Percentiles rank a stretch among this genome's conserved stretches.
These are phyloP conservation scores for Acrossocheilus wenchowensis DNA, from an alignment of 2,797 vertebrate genomes.

Conservation along the genomic window DNA sequence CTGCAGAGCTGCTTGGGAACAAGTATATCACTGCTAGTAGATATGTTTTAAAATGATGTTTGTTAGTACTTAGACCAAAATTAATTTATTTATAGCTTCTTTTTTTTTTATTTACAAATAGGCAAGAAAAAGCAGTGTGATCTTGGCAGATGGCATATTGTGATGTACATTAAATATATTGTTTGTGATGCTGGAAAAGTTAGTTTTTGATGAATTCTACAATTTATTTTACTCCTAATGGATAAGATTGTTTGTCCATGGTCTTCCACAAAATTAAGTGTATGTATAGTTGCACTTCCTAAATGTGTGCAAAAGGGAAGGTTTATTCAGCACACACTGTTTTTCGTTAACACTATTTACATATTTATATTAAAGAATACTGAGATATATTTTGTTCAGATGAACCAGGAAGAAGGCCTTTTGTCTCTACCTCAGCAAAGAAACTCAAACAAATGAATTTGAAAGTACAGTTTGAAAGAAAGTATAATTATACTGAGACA, in stretches of 20 bases:
- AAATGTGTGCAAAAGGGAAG: background rate
- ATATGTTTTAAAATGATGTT: background rate
- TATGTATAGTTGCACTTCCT: background rate
- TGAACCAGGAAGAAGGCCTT: background rate
- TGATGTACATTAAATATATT: background rate
- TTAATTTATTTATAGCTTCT: background rate
- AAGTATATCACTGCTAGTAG: background rate
- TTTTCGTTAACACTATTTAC: background rate
- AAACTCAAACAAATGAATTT: background rate
- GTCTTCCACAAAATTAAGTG: constrained; percentile 15
- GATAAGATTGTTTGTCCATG: background rate
- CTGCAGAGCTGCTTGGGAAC: background rate
- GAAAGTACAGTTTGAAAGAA: background rate
- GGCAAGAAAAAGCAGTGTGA: background rate
- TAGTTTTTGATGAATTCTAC: background rate
- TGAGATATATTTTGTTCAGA: background rate
- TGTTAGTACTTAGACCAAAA: background rate
- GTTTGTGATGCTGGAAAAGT: constrained; percentile 1
- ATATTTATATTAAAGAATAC: background rate
- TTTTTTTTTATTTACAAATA: background rate
- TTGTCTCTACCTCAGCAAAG: background rate
- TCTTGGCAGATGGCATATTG: background rate
- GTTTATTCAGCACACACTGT: background rate
- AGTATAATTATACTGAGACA: background rate
- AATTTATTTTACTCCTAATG: background rate